These are phyloP conservation scores for cattle (Bos taurus) DNA, from an alignment of 2,113 vertebrate species.

Conservation along the genomic window ARS-UCD2.0 NC_037333.1:69542001-69542500, in stretches of 20 bases:
- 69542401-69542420: slow-evolving; percentile 17
- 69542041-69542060: slow-evolving; percentile 72
- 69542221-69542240: slow-evolving; percentile 77
- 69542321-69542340: slow-evolving; percentile 11
- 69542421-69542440: slow-evolving; percentile 27
- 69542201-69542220: slow-evolving; percentile 83
- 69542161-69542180: slow-evolving; percentile 91
- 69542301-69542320: slow-evolving; percentile 14
- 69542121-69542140: slow-evolving; percentile 83
- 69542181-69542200: slow-evolving; percentile 78
- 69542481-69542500: slow-evolving; percentile 75
- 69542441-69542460: slow-evolving; percentile 9
- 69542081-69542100: slow-evolving; percentile 69
- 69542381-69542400: slow-evolving; percentile 33
- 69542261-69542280: slow-evolving; percentile 61
- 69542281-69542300: slow-evolving; percentile 58
- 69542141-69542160: slow-evolving; percentile 80
- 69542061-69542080: slow-evolving; percentile 60
- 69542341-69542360: neutral
- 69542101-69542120: slow-evolving; percentile 73
- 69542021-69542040: slow-evolving; percentile 71
- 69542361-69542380: neutral
- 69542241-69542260: slow-evolving; percentile 71
- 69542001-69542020: slow-evolving; percentile 54
- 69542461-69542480: slow-evolving; percentile 46